Conservation (phyloP, 2,888 invertebrate species). For the Zygaena filipendulae region DNA sequence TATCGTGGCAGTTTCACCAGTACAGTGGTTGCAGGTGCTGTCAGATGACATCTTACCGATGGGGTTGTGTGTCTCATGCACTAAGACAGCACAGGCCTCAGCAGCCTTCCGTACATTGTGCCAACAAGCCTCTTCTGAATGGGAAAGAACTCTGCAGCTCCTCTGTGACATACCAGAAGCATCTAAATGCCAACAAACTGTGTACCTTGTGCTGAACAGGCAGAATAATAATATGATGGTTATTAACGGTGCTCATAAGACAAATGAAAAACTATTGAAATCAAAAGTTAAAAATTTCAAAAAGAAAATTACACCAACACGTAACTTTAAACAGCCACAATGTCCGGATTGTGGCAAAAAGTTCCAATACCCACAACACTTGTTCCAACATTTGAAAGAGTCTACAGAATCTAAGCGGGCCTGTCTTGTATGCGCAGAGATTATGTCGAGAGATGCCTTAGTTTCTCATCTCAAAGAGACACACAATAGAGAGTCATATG, state of each 20-base stretch:
- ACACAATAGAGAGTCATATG: constrained; percentile 27
- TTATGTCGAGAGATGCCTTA: constrained; percentile 36
- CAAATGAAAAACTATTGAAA: constrained; percentile 3
- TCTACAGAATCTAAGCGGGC: constrained; percentile 38
- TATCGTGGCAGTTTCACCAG: constrained; percentile 44
- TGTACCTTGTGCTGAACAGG: neutral
- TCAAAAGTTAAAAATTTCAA: constrained; percentile 16
- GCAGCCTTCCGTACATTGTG: constrained; percentile 39
- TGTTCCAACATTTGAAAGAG: constrained; percentile 41
- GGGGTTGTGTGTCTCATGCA: constrained; percentile 42
- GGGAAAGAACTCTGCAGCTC: constrained; percentile 31
- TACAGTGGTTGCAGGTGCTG: constrained; percentile 51
- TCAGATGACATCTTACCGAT: constrained; percentile 37
- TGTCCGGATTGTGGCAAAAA: constrained; percentile 41
- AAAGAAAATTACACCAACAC: no score
- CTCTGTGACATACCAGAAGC: constrained; percentile 25
- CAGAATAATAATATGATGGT: constrained; percentile 8
- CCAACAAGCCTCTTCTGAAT: constrained; percentile 27
- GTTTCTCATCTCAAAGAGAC: constrained; percentile 27
- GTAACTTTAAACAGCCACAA: constrained; percentile 25
- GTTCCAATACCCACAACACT: constrained; percentile 30
- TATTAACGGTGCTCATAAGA: no score
- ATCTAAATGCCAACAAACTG: constrained; percentile 1
- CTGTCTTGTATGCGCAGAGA: constrained; percentile 39
- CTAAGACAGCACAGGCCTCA: constrained; percentile 30